These are phyloP conservation scores for Brenthis daphne DNA, from an alignment of 2,888 invertebrate species.

Conservation along the genomic window DNA sequence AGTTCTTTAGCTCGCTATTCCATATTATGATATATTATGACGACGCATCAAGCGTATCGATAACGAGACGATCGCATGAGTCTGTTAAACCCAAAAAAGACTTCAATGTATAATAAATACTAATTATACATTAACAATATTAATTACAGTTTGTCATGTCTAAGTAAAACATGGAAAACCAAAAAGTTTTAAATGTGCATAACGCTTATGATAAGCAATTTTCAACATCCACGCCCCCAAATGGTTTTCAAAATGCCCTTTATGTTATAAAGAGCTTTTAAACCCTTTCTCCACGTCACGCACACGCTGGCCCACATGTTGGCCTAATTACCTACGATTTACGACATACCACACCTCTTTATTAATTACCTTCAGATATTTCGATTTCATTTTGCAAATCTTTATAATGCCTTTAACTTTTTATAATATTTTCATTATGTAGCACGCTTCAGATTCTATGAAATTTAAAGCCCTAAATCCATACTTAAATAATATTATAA, in stretches of 20 bases:
- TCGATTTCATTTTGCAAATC: background rate
- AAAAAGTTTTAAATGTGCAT: slow-evolving; percentile 14
- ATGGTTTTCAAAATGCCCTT: slow-evolving; percentile 38
- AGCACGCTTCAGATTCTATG: no score
- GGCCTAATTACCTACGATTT: slow-evolving; percentile 74
- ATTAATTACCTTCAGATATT: slow-evolving; percentile 23
- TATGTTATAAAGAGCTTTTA: slow-evolving; percentile 62
- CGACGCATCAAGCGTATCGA: no score
- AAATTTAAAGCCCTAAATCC: no score
- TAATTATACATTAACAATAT: background rate
- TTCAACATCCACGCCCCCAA: slow-evolving; percentile 28
- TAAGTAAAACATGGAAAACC: slow-evolving; percentile 7
- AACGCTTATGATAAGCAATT: slow-evolving; percentile 25
- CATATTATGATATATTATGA: no score
- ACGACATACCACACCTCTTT: slow-evolving; percentile 47
- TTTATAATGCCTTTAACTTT: background rate
- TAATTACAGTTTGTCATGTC: background rate
- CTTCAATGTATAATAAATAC: background rate
- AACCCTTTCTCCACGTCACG: slow-evolving; percentile 62
- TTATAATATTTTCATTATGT: no score
- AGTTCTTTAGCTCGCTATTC: no score
- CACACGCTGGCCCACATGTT: slow-evolving; percentile 51
- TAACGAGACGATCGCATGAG: no score
- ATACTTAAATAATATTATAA: no score
- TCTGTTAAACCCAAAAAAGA: no score